Evolutionary conservation across 1,140 invertebrate species (phyloP).

Genomic region (Drosophila pandora): DNA sequence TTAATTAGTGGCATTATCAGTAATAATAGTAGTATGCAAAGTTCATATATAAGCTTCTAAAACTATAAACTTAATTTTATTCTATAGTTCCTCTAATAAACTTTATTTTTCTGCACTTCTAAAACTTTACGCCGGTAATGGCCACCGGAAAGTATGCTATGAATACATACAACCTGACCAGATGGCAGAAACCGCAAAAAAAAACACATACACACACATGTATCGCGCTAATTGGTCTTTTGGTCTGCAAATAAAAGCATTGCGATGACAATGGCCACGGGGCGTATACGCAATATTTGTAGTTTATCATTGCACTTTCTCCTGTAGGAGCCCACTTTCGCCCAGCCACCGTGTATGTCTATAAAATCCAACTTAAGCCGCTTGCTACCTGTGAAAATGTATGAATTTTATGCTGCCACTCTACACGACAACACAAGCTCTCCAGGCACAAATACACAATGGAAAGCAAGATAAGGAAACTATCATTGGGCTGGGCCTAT

Average conservation of each 20-base stretch:
- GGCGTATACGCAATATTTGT: conserved; percentile 78
- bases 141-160: conserved; percentile 34
- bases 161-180: neutral
- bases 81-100: neutral
- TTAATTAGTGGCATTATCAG: too few relatives aligned
- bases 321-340: neutral
- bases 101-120: neutral
- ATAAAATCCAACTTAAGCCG: conserved; percentile 76
- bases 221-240: conserved; percentile 67
- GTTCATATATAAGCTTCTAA: too few relatives aligned
- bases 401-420: conserved; percentile 64
- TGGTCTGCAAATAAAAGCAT: conserved; percentile 52
- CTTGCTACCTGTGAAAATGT: conserved; percentile 73
- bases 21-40: too few relatives aligned
- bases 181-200: conserved; percentile 9
- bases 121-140: neutral
- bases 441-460: conserved; percentile 24
- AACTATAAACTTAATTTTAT: too few relatives aligned
- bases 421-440: conserved; percentile 45
- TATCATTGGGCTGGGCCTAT: too few relatives aligned
- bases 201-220: conserved; percentile 18
- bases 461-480: conserved; percentile 3
- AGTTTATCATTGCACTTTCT: conserved; percentile 49
- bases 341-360: conserved; percentile 32
- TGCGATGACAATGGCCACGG: conserved; percentile 64